Conservation (phyloP, 2,888 invertebrate species). For the Volucella zonaria region DNA sequence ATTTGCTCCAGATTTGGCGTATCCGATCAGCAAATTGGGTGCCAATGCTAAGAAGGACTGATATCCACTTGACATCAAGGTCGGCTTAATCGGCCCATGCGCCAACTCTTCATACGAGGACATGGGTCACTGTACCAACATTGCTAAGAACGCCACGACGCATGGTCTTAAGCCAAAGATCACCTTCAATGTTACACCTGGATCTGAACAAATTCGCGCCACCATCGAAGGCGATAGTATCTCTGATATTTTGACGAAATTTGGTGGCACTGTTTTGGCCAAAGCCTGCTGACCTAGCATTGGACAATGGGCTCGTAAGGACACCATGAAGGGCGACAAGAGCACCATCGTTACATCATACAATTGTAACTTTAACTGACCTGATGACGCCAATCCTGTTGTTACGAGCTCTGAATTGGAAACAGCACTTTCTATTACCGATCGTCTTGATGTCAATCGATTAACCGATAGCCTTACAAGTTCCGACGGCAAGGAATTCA, state of each 20-base stretch:
- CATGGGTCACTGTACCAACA: slow-evolving; percentile 98
- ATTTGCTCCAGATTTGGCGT: slow-evolving; percentile 99
- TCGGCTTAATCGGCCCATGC: slow-evolving; percentile 98
- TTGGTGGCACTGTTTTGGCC: slow-evolving; percentile 97
- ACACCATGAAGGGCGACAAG: slow-evolving; percentile 99
- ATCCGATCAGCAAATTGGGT: slow-evolving; percentile 96
- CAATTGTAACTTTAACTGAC: slow-evolving; percentile 98
- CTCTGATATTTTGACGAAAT: slow-evolving; percentile 92
- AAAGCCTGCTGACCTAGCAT: slow-evolving; percentile 99
- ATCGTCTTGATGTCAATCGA: slow-evolving; percentile 96
- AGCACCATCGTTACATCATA: slow-evolving; percentile 99
- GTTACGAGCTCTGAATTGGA: slow-evolving; percentile 97
- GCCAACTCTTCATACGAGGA: slow-evolving; percentile 99
- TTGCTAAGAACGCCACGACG: slow-evolving; percentile 93
- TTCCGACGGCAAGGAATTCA: slow-evolving; percentile 93
- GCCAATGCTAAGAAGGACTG: slow-evolving; percentile 92
- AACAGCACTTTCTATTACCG: slow-evolving; percentile 95
- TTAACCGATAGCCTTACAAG: slow-evolving; percentile 93
- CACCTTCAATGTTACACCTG: slow-evolving; percentile 98
- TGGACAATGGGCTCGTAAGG: slow-evolving; percentile 99
- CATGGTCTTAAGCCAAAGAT: slow-evolving; percentile 97
- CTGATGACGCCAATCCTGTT: slow-evolving; percentile 99
- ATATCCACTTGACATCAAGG: slow-evolving; percentile 97
- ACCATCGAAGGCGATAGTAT: slow-evolving; percentile 99
- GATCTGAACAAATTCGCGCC: slow-evolving; percentile 98